Evolutionary conservation across 2,797 vertebrate genomes (phyloP).

Genomic region (Neomorphus geoffroyi): DNA sequence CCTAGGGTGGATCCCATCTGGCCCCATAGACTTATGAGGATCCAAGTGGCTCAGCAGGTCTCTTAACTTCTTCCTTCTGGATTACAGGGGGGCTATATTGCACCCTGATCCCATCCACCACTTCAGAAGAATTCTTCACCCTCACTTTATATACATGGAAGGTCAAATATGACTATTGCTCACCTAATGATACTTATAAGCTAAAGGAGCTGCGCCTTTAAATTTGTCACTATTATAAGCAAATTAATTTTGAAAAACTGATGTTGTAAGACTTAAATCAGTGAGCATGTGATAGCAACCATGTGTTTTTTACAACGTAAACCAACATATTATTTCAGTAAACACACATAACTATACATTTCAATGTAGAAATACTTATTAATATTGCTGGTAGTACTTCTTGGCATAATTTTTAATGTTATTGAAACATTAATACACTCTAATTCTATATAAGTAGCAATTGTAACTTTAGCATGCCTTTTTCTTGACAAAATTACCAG

Average conservation of each 20-base stretch:
- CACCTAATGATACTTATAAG: background rate
- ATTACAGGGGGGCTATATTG: too few species aligned
- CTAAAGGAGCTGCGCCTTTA: background rate
- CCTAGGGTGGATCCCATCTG: too few species aligned
- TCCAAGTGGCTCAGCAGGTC: too few species aligned
- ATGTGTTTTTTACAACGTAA: background rate
- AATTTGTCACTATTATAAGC: background rate
- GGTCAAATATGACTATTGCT: background rate
- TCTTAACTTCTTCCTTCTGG: too few species aligned
- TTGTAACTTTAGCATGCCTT: background rate
- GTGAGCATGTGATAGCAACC: background rate
- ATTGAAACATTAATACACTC: background rate
- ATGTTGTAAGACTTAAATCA: background rate
- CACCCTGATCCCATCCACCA: too few species aligned
- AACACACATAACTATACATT: background rate
- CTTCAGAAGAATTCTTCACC: too few species aligned
- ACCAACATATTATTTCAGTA: background rate
- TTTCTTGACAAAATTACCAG: background rate
- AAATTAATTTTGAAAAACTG: background rate
- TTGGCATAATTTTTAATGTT: background rate
- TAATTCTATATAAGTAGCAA: background rate
- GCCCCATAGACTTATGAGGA: too few species aligned
- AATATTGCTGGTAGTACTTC: background rate
- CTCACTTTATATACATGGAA: background rate
- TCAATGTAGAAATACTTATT: background rate